A percentile compares a stretch with the other conserved stretches of the same genome.
Evolutionary conservation across 2,113 vertebrate species (phyloP).

Genomic region (Ictidomys tridecemlineatus): DNA sequence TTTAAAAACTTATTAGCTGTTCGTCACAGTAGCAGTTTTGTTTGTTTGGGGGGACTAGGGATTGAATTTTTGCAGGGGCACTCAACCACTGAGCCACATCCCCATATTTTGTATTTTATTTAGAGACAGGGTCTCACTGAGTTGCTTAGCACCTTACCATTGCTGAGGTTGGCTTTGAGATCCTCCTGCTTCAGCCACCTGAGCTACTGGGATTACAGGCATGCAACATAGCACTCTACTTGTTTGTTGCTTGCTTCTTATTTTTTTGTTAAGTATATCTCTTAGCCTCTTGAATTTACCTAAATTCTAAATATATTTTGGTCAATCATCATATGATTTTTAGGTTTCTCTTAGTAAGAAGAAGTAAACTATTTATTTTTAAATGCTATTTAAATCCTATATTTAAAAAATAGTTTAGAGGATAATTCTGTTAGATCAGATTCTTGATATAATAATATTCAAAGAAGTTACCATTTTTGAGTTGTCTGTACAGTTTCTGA

Average conservation of each 20-base stretch:
- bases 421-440: slow-evolving; percentile 34
- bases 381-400: slow-evolving; percentile 45
- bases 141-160: too few species aligned
- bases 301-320: slow-evolving; percentile 48
- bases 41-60: too few species aligned
- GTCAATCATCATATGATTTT: slow-evolving; percentile 32
- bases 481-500: slow-evolving; percentile 31
- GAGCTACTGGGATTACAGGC: too few species aligned
- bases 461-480: not conserved
- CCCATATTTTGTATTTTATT: too few species aligned
- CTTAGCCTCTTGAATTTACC: slow-evolving; percentile 49
- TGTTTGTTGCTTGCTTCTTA: not conserved
- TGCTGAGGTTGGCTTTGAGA: too few species aligned
- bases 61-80: too few species aligned
- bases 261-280: not conserved
- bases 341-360: not conserved
- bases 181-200: too few species aligned
- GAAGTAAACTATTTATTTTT: not conserved
- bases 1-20: not conserved
- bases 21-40: not conserved
- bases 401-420: not conserved
- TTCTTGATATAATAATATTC: not conserved
- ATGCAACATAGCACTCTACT: not conserved
- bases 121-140: too few species aligned
- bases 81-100: too few species aligned